Evolutionary conservation across 2,888 invertebrate species (phyloP).

Genomic region (Bellardia bayeri): DNA sequence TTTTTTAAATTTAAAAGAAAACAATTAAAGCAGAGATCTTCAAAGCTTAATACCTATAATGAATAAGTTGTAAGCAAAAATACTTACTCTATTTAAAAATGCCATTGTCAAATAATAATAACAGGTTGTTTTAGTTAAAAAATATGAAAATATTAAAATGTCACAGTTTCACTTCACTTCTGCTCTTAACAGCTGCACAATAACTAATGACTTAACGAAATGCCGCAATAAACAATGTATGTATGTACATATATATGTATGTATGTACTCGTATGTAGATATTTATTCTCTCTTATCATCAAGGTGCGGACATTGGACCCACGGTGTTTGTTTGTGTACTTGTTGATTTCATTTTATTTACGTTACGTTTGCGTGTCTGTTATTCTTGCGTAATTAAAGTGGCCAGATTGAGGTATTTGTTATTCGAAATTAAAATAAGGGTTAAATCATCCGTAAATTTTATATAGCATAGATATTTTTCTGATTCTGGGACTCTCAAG

Average conservation of each 20-base stretch:
- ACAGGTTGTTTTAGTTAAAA: neutral
- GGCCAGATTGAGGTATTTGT: neutral
- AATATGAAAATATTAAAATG: neutral
- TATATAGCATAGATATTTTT: no score
- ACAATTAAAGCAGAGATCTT: neutral
- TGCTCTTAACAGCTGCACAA: slow-evolving; percentile 39
- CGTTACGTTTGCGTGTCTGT: neutral
- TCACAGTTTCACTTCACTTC: slow-evolving; percentile 38
- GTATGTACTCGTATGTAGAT: neutral
- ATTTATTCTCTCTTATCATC: slow-evolving; percentile 46
- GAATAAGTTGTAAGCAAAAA: neutral
- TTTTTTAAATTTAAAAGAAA: neutral
- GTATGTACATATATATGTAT: neutral
- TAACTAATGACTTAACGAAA: slow-evolving; percentile 50
- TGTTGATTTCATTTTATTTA: slow-evolving; percentile 31
- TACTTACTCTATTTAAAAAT: slow-evolving; percentile 64
- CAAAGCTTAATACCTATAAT: neutral
- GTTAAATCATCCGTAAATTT: no score
- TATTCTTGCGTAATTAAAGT: slow-evolving; percentile 21
- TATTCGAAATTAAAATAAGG: no score
- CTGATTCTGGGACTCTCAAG: no score
- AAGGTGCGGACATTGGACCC: slow-evolving; percentile 60
- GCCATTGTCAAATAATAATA: slow-evolving; percentile 49
- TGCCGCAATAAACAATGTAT: neutral
- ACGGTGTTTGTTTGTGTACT: slow-evolving; percentile 17